phyloP scores from a whole-genome alignment of 2,797 vertebrate genomes.

The Psittacula derbiana region DNA sequence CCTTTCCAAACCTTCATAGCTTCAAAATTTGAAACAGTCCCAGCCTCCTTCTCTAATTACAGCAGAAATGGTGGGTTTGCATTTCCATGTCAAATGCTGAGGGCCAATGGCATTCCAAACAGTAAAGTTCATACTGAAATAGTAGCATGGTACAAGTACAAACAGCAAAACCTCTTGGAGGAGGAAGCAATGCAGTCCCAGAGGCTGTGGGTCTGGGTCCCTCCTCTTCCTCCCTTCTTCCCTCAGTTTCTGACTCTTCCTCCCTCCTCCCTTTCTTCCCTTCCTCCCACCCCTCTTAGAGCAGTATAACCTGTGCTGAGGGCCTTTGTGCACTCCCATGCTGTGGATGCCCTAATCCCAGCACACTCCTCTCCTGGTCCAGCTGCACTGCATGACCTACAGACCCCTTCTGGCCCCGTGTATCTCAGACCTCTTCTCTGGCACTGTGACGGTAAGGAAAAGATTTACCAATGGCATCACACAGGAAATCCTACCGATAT shows the following conservation, averaged over 20 bases:
- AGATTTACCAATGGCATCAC: fast-evolving
- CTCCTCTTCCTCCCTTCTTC: neutral
- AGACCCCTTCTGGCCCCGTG: fast-evolving
- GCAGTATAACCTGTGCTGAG: neutral
- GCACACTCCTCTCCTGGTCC: neutral
- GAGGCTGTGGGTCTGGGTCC: neutral
- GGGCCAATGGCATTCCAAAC: neutral
- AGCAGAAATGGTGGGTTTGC: neutral
- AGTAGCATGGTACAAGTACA: neutral
- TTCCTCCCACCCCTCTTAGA: neutral
- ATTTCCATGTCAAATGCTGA: neutral
- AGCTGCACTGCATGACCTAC: neutral
- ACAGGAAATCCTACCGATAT: neutral
- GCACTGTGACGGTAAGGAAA: neutral
- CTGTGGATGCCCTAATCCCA: neutral
- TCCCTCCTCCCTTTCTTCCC: neutral
- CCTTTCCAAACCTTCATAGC: neutral
- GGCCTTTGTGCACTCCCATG: neutral
- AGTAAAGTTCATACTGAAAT: neutral
- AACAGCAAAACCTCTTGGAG: neutral
- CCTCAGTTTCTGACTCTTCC: neutral
- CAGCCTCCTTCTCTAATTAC: neutral
- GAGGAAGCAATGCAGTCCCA: neutral
- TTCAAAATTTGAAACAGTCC: neutral
- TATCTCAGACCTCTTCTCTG: neutral